Conservation (phyloP, 2,888 invertebrate genomes). For the Lasioglossum morio region DNA sequence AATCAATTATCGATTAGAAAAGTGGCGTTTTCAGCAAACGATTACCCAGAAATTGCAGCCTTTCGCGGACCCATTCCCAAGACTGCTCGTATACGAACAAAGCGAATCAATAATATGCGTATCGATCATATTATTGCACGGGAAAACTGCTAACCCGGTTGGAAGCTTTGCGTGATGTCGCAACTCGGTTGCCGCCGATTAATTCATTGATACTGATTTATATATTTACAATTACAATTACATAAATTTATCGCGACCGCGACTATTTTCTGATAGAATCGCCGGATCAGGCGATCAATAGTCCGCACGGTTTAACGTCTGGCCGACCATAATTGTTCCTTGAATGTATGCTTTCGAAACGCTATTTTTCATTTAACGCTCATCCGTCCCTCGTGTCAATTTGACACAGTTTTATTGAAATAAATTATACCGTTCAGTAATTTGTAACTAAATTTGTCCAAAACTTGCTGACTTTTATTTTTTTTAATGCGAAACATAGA, state of each 20-base stretch:
- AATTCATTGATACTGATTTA: not conserved
- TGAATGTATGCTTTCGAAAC: not conserved
- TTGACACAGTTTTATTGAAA: too few relatives aligned
- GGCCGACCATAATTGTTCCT: not conserved
- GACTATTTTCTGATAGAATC: not conserved
- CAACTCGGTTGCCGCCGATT: not conserved
- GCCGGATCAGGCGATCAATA: not conserved
- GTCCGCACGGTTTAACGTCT: not conserved
- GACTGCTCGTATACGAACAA: constrained; percentile 23
- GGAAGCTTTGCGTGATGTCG: not conserved
- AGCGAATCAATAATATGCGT: constrained; percentile 67
- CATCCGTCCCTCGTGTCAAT: too few relatives aligned
- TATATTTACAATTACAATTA: not conserved
- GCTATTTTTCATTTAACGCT: not conserved
- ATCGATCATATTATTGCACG: constrained; percentile 66
- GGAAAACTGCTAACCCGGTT: constrained; percentile 9
- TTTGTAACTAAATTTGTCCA: too few relatives aligned
- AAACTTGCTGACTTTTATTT: too few relatives aligned
- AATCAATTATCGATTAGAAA: constrained; percentile 72
- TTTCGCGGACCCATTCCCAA: constrained; percentile 24
- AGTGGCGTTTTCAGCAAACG: constrained; percentile 65
- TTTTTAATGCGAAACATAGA: too few relatives aligned
- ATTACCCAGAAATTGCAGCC: constrained; percentile 49
- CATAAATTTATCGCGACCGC: not conserved
- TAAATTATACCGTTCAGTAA: too few relatives aligned